Conservation (phyloP, 1,140 invertebrate genomes). For the Vanessa tameamea region DNA sequence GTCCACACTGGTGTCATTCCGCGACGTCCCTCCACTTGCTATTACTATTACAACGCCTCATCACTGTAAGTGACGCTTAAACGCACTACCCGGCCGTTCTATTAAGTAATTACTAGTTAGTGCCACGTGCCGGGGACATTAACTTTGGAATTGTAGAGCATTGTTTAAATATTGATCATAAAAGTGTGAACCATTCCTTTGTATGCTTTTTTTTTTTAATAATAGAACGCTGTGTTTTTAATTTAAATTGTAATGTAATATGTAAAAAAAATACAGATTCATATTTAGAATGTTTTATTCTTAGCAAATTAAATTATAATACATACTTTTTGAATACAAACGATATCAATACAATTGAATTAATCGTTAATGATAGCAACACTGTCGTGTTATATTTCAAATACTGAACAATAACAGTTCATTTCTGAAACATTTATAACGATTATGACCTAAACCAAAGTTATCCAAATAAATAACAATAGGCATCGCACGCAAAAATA, state of each 20-base stretch:
- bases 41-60: conserved; percentile 55
- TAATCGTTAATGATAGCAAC: not conserved
- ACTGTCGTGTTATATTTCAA: not conserved
- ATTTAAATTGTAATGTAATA: not conserved
- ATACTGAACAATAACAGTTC: not conserved
- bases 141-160: conserved; percentile 19
- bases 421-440: conserved; percentile 3
- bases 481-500: conserved; percentile 65
- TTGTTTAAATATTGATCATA: conserved; percentile 28
- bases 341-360: not conserved
- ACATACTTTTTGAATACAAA: no score
- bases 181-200: no score
- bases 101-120: conserved; percentile 72
- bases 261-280: no score
- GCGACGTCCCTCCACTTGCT: conserved; percentile 65
- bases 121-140: conserved; percentile 42
- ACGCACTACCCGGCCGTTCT: conserved; percentile 65
- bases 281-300: no score
- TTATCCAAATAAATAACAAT: conserved; percentile 42
- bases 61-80: conserved; percentile 74
- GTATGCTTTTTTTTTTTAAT: not conserved
- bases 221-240: not conserved
- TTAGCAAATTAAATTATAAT: no score
- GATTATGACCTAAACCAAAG: conserved; percentile 14
- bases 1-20: conserved; percentile 58